Evolutionary conservation across 2,797 vertebrate genomes (phyloP), one percentile per base, ranked within the genome.

Genomic region (Myripristis jacobus): DNA sequence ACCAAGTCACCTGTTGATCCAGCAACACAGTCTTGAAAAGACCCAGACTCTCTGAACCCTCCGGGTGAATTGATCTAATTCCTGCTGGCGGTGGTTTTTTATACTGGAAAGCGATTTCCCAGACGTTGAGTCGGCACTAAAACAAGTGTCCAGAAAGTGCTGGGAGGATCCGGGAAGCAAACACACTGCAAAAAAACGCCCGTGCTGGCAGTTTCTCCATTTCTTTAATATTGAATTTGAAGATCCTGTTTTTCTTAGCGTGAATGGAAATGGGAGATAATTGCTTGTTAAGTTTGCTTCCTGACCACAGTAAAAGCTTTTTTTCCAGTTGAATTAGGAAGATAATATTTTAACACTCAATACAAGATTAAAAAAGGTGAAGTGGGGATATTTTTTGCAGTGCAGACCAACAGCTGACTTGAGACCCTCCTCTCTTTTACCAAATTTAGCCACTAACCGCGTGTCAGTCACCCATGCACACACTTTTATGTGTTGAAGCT

Each of bases 331-430:
- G 13, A 4, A 15, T 41, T 41, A 41, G 38, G 5, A 41, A 10
- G 43, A 43, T 2, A 0, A 1, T 1, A 2, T 0, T 1, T 11
- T 2, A 12, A 24, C 2, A 0, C 1, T 1, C 48, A 4, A 46
- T 24, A 29, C 1, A 9, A 7, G 4, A 12, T 10, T 1, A 16
- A 59, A 24, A 11, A 0, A 2, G 8, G 3, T 3, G n/a, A 1
- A 4, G 11, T 7, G 13, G n/a, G 60, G 36, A 52, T 24, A 73
- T 73, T 81, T 84, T 77, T 90, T 90, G 53, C 83, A 91, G 89
- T 31, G 88, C 16, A 52, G 29, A 27, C 21, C 87, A 89, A 75
- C 92, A 93, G 92, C 91, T 92, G 89, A 89, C 64, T 56, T 2
- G 31, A 87, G 89, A 77, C 87, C 88, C 71, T 85, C 91, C 92